Evolutionary conservation across 2,888 invertebrate species (phyloP).

Genomic region (Tenthredo amoena): DNA sequence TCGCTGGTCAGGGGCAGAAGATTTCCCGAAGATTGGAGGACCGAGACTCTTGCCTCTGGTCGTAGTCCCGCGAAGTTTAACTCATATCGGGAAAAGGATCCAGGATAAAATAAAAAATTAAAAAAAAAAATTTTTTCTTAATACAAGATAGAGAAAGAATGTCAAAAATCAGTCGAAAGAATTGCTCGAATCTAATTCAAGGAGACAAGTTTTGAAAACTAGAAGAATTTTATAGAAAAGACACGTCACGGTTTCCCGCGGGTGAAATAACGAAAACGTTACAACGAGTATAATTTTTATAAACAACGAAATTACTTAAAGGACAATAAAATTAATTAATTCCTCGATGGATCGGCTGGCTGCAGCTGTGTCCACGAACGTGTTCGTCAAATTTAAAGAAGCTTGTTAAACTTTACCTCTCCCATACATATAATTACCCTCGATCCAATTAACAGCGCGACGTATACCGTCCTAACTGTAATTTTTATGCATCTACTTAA

Average conservation of each 20-base stretch:
- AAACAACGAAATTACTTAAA: conserved; percentile 1
- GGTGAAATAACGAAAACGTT: too few species aligned
- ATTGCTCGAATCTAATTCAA: too few species aligned
- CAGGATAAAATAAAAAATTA: not conserved
- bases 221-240: too few species aligned
- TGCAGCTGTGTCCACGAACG: not conserved
- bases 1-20: not conserved
- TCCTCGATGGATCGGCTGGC: conserved; percentile 20
- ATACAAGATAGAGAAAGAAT: not conserved
- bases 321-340: conserved; percentile 30
- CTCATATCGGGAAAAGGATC: not conserved
- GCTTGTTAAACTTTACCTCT: conserved; percentile 34
- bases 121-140: too few species aligned
- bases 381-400: conserved; percentile 8
- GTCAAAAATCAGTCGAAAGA: too few species aligned
- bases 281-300: not conserved
- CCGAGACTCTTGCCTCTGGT: not conserved
- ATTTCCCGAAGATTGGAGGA: conserved; percentile 1
- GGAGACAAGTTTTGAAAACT: too few species aligned
- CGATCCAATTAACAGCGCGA: conserved; percentile 19
- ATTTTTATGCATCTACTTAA: conserved; percentile 29
- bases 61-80: not conserved
- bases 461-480: not conserved
- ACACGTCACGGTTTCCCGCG: too few species aligned
- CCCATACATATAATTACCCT: conserved; percentile 33